Conservation (phyloP, 2,888 invertebrate genomes). For the Lasioglossum villosulum region DNA sequence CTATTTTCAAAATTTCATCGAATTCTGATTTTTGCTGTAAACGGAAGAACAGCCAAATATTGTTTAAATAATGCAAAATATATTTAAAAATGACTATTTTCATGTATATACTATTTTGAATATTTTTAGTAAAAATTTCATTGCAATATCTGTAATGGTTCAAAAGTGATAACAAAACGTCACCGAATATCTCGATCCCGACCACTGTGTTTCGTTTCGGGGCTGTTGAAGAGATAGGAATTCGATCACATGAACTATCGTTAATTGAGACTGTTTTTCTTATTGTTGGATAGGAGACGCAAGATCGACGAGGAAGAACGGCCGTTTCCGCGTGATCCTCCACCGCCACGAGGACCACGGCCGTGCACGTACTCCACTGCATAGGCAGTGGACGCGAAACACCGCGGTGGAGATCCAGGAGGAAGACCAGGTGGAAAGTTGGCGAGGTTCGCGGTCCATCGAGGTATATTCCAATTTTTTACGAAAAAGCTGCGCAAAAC, state of each 20-base stretch:
- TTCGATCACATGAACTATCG: background rate
- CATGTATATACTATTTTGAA: no score
- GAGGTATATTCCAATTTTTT: conserved; percentile 38
- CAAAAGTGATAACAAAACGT: no score
- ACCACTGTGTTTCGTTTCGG: no score
- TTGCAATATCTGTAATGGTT: no score
- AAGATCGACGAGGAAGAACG: background rate
- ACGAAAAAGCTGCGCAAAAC: background rate
- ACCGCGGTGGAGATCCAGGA: conserved; percentile 53
- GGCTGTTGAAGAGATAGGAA: background rate
- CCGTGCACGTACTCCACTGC: conserved; percentile 54
- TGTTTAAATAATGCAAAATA: no score
- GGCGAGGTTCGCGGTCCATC: conserved; percentile 34
- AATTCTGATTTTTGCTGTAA: no score
- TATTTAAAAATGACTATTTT: no score
- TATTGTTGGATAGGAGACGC: background rate
- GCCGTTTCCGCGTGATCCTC: conserved; percentile 22
- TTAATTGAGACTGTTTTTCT: background rate
- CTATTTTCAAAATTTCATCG: no score
- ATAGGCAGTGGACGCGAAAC: conserved; percentile 57
- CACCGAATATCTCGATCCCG: no score
- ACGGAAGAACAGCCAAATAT: no score
- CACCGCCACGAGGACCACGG: conserved; percentile 50
- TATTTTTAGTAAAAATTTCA: no score
- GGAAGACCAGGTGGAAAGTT: conserved; percentile 58